Base-by-base conservation (phyloP, 2,888 invertebrate species). In the Cephus nigrinus region DNA sequence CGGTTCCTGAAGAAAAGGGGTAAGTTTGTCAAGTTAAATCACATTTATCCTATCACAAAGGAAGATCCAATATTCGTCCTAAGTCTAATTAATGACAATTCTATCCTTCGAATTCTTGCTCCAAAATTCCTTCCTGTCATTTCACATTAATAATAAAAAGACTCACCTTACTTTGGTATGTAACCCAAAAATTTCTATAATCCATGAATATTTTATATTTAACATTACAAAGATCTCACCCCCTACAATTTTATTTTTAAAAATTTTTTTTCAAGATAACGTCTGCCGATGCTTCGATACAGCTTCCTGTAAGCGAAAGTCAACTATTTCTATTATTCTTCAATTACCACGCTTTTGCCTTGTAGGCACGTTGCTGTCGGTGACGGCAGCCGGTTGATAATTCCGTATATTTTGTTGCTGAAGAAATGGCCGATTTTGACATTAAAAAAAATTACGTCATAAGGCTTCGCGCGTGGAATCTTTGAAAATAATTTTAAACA, bases 281-380 rank as follows among this genome's bases (percentile, higher is more conserved):
- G 2, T 55, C 55, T 23, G 1, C 9, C 9, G 9, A 55, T 9
- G 55, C 55, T 55, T 23, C 23, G 15, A 55, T 5, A 55, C 23
- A 23, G 23, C 55, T 23, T 55, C 23, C 23, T 55, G 71, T 31
- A 71, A 71, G 71, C 0, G 31, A 31, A 71, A 71, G 71, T 71
- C 71, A 71, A 71, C 71, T 71, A 30, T 71, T 71, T 33, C 71
- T 71, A 71, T 71, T 71, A 71, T 71, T 71, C 71, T 71, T 71
- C 71, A 15, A 71, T 71, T 71, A 71, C 15, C 32, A 12, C 4
- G 9, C 15, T 33, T 55, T 55, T 9, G 23, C 23, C 5, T 55
- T 23, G 23, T 23, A 55, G 55, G 23, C 55, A 9, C 55, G 5
- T 9, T 55, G 9, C 23, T 23, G 23, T 55, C 5, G 5, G 23